Conservation (phyloP, 2,797 vertebrate species). For the Morus bassanus region DNA sequence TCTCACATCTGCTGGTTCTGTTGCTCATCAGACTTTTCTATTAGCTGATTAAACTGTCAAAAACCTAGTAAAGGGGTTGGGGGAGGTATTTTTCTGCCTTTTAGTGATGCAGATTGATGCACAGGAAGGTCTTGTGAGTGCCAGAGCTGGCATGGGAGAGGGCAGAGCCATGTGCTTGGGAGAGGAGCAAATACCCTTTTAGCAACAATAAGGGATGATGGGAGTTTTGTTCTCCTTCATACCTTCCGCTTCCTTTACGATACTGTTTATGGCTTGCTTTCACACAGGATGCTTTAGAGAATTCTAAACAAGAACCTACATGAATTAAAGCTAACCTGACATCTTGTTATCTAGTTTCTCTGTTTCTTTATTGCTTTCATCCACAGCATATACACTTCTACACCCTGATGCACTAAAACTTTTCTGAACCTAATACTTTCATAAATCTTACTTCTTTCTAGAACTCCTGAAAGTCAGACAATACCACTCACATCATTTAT, state of each 20-base stretch:
- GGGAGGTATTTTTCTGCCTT: not conserved
- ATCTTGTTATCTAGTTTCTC: not conserved
- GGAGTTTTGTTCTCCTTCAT: not conserved
- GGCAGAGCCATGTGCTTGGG: not conserved
- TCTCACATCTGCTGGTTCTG: not conserved
- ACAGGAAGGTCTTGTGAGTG: not conserved
- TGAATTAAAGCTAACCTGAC: not conserved
- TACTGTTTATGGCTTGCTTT: not conserved
- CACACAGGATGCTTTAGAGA: not conserved
- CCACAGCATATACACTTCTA: rapidly evolving
- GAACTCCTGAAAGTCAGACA: not conserved
- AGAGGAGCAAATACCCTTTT: not conserved
- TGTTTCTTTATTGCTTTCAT: not conserved
- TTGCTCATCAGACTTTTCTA: not conserved
- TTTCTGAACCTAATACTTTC: not conserved
- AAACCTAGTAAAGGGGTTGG: not conserved
- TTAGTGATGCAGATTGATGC: not conserved
- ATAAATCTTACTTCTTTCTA: not conserved
- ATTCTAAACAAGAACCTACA: not conserved
- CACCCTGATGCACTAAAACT: not conserved
- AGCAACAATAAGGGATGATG: not conserved
- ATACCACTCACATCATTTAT: rapidly evolving
- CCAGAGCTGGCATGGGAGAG: not conserved
- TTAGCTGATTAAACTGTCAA: not conserved
- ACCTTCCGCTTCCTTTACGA: not conserved